Conservation (phyloP, 2,888 invertebrate genomes). For the Melipona beecheii region DNA sequence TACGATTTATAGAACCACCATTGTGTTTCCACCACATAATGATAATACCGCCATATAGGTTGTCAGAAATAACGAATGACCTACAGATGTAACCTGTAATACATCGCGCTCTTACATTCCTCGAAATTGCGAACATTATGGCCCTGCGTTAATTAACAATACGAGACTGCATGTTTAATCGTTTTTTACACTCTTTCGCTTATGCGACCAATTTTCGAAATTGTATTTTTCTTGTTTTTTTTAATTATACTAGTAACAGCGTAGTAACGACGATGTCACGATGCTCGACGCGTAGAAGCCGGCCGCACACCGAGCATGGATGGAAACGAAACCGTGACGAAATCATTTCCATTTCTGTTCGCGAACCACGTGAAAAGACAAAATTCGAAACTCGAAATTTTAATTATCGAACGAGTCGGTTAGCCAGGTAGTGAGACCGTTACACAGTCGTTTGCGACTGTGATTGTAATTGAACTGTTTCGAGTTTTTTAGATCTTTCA, state of each 20-base stretch:
- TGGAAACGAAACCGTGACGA: too few species aligned
- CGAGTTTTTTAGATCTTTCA: neutral
- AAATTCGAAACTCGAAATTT: constrained; percentile 7
- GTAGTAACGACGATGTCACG: too few species aligned
- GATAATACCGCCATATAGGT: constrained; percentile 55
- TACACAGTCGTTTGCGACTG: neutral
- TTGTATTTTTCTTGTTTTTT: too few species aligned
- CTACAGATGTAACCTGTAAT: constrained; percentile 7
- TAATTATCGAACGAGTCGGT: neutral
- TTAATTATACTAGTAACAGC: too few species aligned
- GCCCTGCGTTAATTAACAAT: constrained; percentile 42
- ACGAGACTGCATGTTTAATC: constrained; percentile 15
- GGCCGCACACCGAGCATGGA: neutral
- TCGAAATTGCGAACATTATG: constrained; percentile 41
- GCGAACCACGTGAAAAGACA: too few species aligned
- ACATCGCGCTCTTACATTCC: constrained; percentile 38
- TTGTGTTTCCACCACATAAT: constrained; percentile 65
- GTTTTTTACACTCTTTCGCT: constrained; percentile 9
- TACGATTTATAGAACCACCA: constrained; percentile 22
- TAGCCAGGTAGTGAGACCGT: neutral
- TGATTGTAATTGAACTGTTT: neutral
- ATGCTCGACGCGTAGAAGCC: too few species aligned
- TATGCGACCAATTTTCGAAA: neutral
- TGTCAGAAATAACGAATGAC: constrained; percentile 54
- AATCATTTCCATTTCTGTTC: too few species aligned